Conservation (phyloP, 2,113 vertebrate species). For the Chaenogobius annularis region DNA sequence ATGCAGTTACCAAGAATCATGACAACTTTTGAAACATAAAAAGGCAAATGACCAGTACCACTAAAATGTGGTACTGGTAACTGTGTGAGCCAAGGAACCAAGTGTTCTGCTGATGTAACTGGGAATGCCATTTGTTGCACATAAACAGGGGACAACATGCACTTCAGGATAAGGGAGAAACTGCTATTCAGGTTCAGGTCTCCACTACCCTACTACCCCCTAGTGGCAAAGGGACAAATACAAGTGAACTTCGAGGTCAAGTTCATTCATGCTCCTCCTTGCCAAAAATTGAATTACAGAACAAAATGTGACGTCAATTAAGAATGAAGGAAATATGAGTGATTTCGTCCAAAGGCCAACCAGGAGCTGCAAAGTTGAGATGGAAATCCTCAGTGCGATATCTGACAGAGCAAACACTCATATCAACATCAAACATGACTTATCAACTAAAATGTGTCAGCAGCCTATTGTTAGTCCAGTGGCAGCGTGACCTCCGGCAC, state of each 20-base stretch:
- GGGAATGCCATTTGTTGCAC: constrained; percentile 35
- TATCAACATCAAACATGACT: constrained; percentile 7
- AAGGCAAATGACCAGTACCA: background rate
- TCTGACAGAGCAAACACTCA: background rate
- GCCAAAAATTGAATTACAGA: background rate
- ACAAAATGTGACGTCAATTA: background rate
- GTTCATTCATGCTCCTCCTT: background rate
- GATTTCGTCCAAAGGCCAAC: background rate
- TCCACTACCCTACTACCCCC: constrained; percentile 56
- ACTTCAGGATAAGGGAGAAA: constrained; percentile 12
- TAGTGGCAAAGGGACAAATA: constrained; percentile 55
- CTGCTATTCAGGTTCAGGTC: constrained; percentile 33
- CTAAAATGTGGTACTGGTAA: constrained; percentile 15
- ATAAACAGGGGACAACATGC: constrained; percentile 9
- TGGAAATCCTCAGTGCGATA: background rate
- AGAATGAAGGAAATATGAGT: background rate
- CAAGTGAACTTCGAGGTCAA: constrained; percentile 41
- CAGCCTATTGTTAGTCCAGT: constrained; percentile 5
- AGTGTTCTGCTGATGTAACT: constrained; percentile 42
- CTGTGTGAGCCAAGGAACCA: constrained; percentile 11
- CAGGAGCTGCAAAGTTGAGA: background rate
- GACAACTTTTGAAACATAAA: constrained; percentile 1
- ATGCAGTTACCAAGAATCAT: constrained; percentile 38
- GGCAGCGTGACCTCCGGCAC: background rate
- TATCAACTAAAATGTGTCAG: constrained; percentile 8